Percentiles rank a stretch among this genome's conserved stretches.
Conservation (phyloP, 2,888 invertebrate species). For the Phasia obesa region DNA sequence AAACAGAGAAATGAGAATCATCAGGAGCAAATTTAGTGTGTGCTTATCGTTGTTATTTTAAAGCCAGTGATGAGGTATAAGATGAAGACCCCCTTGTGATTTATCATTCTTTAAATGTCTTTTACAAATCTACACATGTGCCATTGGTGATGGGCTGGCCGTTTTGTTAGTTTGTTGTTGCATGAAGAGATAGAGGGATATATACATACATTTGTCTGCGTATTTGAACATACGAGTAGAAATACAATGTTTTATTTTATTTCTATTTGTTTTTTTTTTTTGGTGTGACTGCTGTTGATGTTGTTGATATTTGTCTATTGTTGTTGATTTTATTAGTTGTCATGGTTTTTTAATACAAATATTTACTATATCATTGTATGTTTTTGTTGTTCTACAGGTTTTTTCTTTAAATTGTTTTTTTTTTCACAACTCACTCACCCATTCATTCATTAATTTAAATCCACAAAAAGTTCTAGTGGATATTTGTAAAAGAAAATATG, state of each 20-base stretch:
- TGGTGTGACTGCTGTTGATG: constrained; percentile 1
- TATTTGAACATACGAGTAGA: background rate
- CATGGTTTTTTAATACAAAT: constrained; percentile 48
- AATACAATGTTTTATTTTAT: constrained; percentile 25
- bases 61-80: constrained; percentile 2
- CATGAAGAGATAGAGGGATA: background rate
- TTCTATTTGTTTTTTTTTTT: constrained; percentile 10
- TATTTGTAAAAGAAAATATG: background rate
- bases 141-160: background rate
- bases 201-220: background rate
- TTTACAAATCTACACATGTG: constrained; percentile 60
- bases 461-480: background rate
- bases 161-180: background rate
- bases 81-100: constrained; percentile 56
- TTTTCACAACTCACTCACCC: background rate
- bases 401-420: background rate
- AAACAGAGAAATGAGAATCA: background rate
- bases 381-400: constrained; percentile 10
- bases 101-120: constrained; percentile 56
- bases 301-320: constrained; percentile 22
- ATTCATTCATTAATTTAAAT: constrained; percentile 13
- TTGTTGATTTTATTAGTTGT: constrained; percentile 52
- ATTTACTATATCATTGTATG: constrained; percentile 2
- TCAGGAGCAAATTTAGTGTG: background rate
- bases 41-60: constrained; percentile 19